These are phyloP conservation scores for Diacarnus erythraeanus DNA, from an alignment of 37 sponge, comb jelly and placozoan species.

Conservation along the genomic window DNA sequence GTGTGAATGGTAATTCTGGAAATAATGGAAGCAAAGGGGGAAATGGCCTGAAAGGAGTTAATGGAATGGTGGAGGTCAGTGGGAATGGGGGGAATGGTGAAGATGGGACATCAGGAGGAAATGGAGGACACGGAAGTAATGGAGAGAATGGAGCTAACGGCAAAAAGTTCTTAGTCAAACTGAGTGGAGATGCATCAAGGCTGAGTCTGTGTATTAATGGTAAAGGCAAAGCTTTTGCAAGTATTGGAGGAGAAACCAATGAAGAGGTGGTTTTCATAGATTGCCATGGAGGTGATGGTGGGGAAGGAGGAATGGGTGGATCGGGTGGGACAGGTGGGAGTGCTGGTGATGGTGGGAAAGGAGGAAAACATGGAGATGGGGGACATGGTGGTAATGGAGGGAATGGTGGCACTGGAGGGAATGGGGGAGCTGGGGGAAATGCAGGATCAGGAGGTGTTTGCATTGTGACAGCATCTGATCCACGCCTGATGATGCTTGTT, in stretches of 20 bases:
- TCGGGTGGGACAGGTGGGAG: conserved; percentile 74
- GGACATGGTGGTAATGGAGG: conserved; percentile 78
- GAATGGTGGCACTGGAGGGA: conserved; percentile 72
- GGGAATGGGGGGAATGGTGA: conserved; percentile 35
- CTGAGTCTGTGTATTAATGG: conserved; percentile 41
- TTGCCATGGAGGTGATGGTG: conserved; percentile 75
- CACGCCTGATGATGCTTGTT: conserved; percentile 68
- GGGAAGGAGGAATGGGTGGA: conserved; percentile 67
- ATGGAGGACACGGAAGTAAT: conserved; percentile 25
- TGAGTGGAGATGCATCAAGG: conserved; percentile 44
- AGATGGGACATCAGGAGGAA: conserved; percentile 44
- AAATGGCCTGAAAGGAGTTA: conserved; percentile 38
- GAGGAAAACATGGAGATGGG: conserved; percentile 57
- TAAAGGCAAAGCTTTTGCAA: conserved; percentile 11
- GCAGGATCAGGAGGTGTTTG: conserved; percentile 71
- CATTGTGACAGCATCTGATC: conserved; percentile 39
- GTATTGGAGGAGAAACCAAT: conserved; percentile 58
- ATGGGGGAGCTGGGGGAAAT: conserved; percentile 76
- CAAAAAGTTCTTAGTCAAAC: neutral
- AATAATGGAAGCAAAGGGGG: conserved; percentile 51
- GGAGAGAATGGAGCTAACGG: conserved; percentile 26
- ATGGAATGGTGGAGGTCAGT: conserved; percentile 25
- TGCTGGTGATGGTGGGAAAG: conserved; percentile 67
- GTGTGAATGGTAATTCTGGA: conserved; percentile 45
- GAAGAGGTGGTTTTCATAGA: conserved; percentile 77